These are phyloP conservation scores for Pseudoips prasinana DNA, from an alignment of 2,888 invertebrate species.

Conservation along the genomic window DNA sequence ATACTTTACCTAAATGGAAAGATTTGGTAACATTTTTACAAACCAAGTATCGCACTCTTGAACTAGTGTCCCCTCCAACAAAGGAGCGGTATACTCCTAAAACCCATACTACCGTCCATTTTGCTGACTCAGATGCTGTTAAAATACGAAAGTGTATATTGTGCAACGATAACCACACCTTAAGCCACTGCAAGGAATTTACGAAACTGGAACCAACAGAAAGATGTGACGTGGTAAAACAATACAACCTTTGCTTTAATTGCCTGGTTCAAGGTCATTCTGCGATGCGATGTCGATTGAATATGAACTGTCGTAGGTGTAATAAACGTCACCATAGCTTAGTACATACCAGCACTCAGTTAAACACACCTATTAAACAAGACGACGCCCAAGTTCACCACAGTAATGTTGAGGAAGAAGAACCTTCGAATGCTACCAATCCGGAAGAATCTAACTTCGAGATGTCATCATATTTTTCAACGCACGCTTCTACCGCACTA, in stretches of 20 bases:
- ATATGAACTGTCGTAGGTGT: constrained; percentile 24
- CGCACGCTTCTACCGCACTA: constrained; percentile 12
- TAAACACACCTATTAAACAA: neutral
- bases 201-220: constrained; percentile 12
- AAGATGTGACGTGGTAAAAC: constrained; percentile 19
- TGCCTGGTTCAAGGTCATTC: constrained; percentile 28
- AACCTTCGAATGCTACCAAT: no score
- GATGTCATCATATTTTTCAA: constrained; percentile 13
- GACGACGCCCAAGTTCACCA: constrained; percentile 4
- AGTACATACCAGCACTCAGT: constrained; percentile 11
- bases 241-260: constrained; percentile 27
- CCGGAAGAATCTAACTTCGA: constrained; percentile 1
- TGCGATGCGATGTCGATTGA: constrained; percentile 15
- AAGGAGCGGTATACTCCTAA: no score
- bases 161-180: constrained; percentile 21
- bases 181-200: constrained; percentile 29
- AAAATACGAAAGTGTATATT: constrained; percentile 6
- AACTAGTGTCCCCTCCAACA: no score
- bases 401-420: constrained; percentile 5
- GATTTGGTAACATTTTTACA: no score
- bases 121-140: no score
- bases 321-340: constrained; percentile 24
- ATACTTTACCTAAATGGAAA: no score
- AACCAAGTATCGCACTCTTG: no score
- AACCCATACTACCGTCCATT: no score